A percentile compares a stretch with the other conserved stretches of the same genome.
These are phyloP conservation scores for Pipra filicauda DNA, from an alignment of 2,113 vertebrate genomes.

Conservation along the genomic window DNA sequence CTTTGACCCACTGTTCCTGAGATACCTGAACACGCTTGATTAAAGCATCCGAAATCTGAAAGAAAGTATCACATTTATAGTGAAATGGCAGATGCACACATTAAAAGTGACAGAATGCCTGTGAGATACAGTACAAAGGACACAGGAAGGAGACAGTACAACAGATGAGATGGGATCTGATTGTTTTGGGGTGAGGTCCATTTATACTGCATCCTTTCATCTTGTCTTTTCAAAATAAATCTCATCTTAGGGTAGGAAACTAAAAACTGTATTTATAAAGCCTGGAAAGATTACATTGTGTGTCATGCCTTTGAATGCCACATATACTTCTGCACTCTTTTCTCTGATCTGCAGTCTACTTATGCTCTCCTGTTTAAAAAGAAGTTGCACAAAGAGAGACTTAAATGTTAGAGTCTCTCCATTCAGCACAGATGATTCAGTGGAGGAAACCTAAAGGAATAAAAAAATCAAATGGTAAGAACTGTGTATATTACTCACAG, in stretches of 20 bases:
- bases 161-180: neutral
- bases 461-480: neutral
- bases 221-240: neutral
- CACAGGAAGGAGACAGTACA: neutral
- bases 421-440: neutral
- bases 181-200: neutral
- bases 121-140: neutral
- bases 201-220: neutral
- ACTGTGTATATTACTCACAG: neutral
- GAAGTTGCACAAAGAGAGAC: neutral
- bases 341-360: neutral
- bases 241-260: neutral
- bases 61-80: slow-evolving; percentile 5
- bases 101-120: neutral
- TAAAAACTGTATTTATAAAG: neutral
- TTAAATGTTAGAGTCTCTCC: neutral
- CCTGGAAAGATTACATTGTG: neutral
- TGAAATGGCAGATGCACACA: neutral
- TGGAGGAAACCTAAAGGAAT: neutral
- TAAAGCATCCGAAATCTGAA: slow-evolving; percentile 94
- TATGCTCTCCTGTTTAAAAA: neutral
- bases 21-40: slow-evolving; percentile 93
- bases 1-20: slow-evolving; percentile 98
- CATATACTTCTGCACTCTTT: neutral
- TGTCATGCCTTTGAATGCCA: neutral